These are phyloP conservation scores for Dynastes tityus DNA, from an alignment of 2,888 invertebrate genomes.

Conservation along the genomic window DNA sequence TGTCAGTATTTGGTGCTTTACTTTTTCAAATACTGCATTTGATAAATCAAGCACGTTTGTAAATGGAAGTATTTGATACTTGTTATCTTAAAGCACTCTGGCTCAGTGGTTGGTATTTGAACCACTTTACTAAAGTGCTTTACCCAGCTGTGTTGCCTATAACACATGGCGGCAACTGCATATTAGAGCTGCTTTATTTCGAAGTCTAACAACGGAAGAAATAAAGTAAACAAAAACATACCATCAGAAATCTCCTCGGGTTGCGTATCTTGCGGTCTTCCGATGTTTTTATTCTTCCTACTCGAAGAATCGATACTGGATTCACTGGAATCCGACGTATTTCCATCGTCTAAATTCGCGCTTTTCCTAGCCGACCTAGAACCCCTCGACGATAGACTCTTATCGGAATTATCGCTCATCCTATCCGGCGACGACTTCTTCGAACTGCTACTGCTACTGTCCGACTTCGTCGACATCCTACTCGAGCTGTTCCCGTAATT, in stretches of 20 bases:
- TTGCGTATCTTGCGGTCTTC: slow-evolving; percentile 64
- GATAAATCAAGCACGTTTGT: too few species aligned
- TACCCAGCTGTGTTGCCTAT: too few species aligned
- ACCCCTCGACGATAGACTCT: slow-evolving; percentile 56
- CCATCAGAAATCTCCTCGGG: slow-evolving; percentile 79
- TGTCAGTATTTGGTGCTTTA: too few species aligned
- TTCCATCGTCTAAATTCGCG: slow-evolving; percentile 65
- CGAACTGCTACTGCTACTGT: slow-evolving; percentile 60
- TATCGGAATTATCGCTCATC: slow-evolving; percentile 55
- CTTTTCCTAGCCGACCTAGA: slow-evolving; percentile 57
- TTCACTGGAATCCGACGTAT: slow-evolving; percentile 67
- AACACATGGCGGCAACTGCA: too few species aligned
- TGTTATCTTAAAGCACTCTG: too few species aligned
- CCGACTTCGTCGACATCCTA: slow-evolving; percentile 61
- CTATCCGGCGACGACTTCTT: slow-evolving; percentile 60
- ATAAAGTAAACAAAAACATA: slow-evolving; percentile 59
- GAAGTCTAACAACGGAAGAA: too few species aligned
- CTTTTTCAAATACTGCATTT: too few species aligned
- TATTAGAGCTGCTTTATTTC: too few species aligned
- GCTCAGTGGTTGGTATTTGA: too few species aligned
- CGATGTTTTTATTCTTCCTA: slow-evolving; percentile 64
- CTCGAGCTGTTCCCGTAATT: slow-evolving; percentile 44
- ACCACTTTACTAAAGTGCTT: too few species aligned
- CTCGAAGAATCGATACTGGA: slow-evolving; percentile 67
- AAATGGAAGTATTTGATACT: too few species aligned